phyloP scores from a whole-genome alignment of 1,140 invertebrate species.

The Mercenaria mercenaria region DNA sequence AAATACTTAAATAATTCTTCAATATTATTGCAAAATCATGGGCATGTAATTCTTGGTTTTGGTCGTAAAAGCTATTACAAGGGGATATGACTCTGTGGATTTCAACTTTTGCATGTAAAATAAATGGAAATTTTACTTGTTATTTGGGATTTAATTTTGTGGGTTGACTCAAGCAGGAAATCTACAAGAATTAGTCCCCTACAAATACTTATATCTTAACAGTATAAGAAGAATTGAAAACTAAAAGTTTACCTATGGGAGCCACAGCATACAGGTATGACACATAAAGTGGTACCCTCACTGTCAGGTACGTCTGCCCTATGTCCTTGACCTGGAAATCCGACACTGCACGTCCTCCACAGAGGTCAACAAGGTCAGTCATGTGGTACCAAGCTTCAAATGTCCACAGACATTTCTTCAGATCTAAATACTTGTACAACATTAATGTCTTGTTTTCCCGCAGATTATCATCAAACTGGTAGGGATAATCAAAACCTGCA shows the following conservation, averaged over 20 bases:
- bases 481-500: constrained; percentile 77
- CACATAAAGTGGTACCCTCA: constrained; percentile 86
- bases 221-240: no score
- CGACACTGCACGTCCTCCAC: constrained; percentile 86
- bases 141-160: no score
- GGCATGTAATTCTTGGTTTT: no score
- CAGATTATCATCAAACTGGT: constrained; percentile 83
- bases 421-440: constrained; percentile 86
- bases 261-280: constrained; percentile 86
- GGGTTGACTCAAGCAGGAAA: no score
- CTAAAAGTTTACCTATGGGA: constrained; percentile 73
- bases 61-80: no score
- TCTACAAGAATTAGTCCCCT: no score
- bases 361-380: constrained; percentile 86
- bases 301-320: constrained; percentile 85
- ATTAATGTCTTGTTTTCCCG: constrained; percentile 82
- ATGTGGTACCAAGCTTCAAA: constrained; percentile 87
- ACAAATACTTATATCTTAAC: no score
- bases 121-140: no score
- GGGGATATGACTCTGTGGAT: no score
- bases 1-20: no score
- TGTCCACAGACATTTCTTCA: constrained; percentile 86
- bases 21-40: no score
- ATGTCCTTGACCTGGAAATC: constrained; percentile 85
- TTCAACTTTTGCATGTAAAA: no score